These are phyloP conservation scores for Teinopalpus imperialis DNA, from an alignment of 2,888 invertebrate genomes.

Conservation along the genomic window DNA sequence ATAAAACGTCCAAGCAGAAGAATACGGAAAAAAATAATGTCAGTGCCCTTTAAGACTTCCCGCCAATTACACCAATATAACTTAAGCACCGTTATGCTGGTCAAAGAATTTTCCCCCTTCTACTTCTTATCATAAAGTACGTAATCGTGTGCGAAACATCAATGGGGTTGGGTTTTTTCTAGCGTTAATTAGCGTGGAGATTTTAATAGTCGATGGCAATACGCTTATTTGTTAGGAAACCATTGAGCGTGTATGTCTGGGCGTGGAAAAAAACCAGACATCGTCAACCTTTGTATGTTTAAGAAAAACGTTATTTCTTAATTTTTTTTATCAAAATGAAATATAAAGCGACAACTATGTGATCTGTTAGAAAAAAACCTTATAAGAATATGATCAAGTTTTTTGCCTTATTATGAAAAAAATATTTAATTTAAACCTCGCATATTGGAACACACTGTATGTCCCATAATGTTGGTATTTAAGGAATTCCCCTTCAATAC, in stretches of 20 bases:
- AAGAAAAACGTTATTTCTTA: constrained; percentile 13
- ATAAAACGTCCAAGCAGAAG: neutral
- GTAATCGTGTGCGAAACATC: constrained; percentile 12
- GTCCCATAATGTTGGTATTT: too few relatives aligned
- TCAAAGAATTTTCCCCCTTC: constrained; percentile 11
- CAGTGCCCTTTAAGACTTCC: constrained; percentile 24
- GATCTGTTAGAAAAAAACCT: too few relatives aligned
- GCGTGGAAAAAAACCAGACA: constrained; percentile 39
- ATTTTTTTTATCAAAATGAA: neutral
- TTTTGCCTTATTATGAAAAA: too few relatives aligned
- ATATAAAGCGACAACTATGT: too few relatives aligned
- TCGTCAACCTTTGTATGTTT: constrained; percentile 33
- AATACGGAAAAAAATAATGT: constrained; percentile 18
- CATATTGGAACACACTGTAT: too few relatives aligned
- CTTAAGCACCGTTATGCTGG: constrained; percentile 6
- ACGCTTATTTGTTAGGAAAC: constrained; percentile 58
- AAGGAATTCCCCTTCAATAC: too few relatives aligned
- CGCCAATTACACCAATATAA: constrained; percentile 12
- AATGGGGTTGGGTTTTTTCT: constrained; percentile 40
- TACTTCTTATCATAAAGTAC: neutral
- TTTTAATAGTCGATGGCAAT: constrained; percentile 57
- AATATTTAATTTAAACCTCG: too few relatives aligned
- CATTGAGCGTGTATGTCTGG: constrained; percentile 53
- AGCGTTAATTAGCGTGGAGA: constrained; percentile 50
- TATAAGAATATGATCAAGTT: too few relatives aligned